Percentiles rank a stretch among this genome's conserved stretches.
Evolutionary conservation across 2,113 vertebrate species (phyloP).

Genomic region (Heterotilapia buettikoferi): DNA sequence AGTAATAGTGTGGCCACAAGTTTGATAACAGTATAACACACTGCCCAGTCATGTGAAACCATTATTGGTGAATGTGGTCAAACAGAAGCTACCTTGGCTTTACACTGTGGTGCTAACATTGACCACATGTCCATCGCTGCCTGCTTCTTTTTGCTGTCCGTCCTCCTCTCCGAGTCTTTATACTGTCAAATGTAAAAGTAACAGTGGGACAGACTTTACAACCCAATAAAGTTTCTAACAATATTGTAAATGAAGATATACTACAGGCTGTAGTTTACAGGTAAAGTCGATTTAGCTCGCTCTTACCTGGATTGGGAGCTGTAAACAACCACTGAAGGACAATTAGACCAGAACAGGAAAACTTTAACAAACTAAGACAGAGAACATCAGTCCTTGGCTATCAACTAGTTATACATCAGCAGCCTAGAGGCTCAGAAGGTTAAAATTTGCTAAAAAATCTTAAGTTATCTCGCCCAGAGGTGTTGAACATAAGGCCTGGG

Average conservation of each 20-base stretch:
- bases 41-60: not conserved
- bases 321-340: not conserved
- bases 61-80: not conserved
- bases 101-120: not conserved
- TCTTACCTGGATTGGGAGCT: not conserved
- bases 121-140: not conserved
- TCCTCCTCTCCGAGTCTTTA: not conserved
- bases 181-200: not conserved
- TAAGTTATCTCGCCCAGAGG: not conserved
- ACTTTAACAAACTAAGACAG: not conserved
- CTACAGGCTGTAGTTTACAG: not conserved
- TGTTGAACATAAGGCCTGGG: no score
- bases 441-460: not conserved
- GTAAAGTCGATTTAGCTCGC: not conserved
- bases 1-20: not conserved
- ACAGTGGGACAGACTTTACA: not conserved
- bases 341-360: not conserved
- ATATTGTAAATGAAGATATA: not conserved
- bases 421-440: not conserved
- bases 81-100: not conserved
- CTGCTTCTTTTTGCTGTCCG: not conserved
- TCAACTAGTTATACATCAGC: not conserved
- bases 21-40: not conserved
- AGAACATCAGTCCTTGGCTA: not conserved
- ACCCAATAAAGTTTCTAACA: not conserved